These are phyloP conservation scores for Athalia cordata DNA, from an alignment of 2,888 invertebrate genomes.

Conservation along the genomic window DNA sequence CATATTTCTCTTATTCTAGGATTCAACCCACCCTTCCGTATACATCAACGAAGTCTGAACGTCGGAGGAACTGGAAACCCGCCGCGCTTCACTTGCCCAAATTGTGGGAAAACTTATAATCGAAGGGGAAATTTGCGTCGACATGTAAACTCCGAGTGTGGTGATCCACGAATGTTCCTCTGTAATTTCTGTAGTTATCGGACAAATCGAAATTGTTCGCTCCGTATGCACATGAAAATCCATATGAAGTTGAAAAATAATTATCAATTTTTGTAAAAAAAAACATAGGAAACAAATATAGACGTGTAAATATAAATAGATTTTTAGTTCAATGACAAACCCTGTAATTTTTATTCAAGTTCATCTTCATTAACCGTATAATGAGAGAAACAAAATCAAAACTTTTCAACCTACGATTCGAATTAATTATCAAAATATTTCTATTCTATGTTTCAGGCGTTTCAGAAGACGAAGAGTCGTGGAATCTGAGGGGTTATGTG, in stretches of 20 bases:
- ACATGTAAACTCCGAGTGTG: slow-evolving; percentile 41
- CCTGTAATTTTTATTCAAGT: too few species aligned
- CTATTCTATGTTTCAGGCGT: slow-evolving; percentile 54
- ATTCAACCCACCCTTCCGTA: not conserved
- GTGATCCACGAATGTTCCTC: slow-evolving; percentile 9
- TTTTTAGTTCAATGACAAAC: too few species aligned
- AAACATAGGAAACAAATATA: too few species aligned
- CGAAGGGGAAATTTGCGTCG: slow-evolving; percentile 49
- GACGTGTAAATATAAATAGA: too few species aligned
- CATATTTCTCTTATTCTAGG: slow-evolving; percentile 7
- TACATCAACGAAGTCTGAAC: not conserved
- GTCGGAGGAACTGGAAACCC: slow-evolving; percentile 18
- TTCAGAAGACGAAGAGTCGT: slow-evolving; percentile 20
- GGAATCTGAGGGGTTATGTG: slow-evolving; percentile 47
- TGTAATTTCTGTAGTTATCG: slow-evolving; percentile 22
- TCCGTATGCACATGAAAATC: slow-evolving; percentile 52
- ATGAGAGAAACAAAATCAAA: not conserved
- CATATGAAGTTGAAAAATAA: slow-evolving; percentile 30
- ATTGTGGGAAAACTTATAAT: slow-evolving; percentile 52
- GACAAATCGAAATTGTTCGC: slow-evolving; percentile 49
- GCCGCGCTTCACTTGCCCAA: slow-evolving; percentile 45
- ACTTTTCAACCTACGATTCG: not conserved
- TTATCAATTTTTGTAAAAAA: not conserved
- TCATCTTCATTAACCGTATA: too few species aligned
- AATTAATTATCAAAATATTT: slow-evolving; percentile 43